Evolutionary conservation across 2,113 vertebrate species (phyloP).

Genomic region (Cryptotis parvus): DNA sequence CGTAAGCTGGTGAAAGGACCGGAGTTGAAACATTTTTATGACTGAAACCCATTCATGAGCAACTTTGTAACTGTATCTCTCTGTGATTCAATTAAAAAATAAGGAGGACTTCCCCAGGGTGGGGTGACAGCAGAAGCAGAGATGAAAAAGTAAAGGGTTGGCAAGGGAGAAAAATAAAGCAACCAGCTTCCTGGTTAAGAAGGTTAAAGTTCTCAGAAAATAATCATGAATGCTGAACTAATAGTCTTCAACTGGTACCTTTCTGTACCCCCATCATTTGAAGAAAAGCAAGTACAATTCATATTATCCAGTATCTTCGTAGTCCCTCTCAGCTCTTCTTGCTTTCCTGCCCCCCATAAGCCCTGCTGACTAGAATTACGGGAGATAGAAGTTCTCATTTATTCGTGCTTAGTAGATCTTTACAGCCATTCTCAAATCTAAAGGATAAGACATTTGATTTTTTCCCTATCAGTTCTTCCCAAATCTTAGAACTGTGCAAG

Average conservation of each 20-base stretch:
- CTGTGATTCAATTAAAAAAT: too few species aligned
- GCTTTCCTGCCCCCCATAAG: background rate
- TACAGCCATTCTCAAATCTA: background rate
- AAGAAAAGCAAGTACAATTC: background rate
- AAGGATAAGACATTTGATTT: background rate
- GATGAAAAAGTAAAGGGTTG: too few species aligned
- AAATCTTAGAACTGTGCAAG: background rate
- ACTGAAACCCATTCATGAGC: too few species aligned
- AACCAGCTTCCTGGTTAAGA: background rate
- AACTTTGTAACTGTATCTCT: too few species aligned
- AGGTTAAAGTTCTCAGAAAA: constrained; percentile 44
- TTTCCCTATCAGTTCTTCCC: background rate
- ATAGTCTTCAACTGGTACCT: background rate
- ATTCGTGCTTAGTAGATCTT: constrained; percentile 2
- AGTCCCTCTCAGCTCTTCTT: constrained; percentile 8
- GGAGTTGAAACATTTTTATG: too few species aligned
- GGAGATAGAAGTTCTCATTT: background rate
- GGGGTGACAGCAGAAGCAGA: too few species aligned
- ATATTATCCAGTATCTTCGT: background rate
- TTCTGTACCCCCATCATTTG: constrained; percentile 3
- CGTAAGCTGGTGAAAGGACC: too few species aligned
- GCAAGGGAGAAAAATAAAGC: background rate
- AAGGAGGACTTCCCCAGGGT: too few species aligned
- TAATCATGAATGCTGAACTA: background rate
- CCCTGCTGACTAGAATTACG: background rate